Base-by-base conservation (phyloP, 2,888 invertebrate species). In the Philhelius pedissequus region DNA sequence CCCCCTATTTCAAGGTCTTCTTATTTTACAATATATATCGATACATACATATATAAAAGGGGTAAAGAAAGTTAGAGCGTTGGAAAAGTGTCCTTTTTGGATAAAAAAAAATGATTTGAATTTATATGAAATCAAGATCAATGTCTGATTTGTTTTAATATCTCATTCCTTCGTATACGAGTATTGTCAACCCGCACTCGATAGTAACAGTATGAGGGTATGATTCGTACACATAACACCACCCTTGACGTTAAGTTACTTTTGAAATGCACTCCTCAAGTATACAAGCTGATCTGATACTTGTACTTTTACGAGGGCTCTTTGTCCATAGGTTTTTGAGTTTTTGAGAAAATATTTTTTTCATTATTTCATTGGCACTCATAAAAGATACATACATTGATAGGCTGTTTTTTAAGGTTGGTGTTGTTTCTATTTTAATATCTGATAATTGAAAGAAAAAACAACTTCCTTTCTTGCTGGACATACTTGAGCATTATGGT, bases 1-100 rank as follows among this genome's bases (percentile, higher is more conserved):
- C 22, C 60, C 56, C 48, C 18, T 38, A 11, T 71, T 71, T 50
- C 48, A 70, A 70, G 70, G 45, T 45, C 45, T 30, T 43, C 15
- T 25, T 50, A 15, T 15, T 27, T 15, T 5, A 20, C 43, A 6
- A 7, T 20, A 5, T 45, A 5, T n/a, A n/a, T n/a, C n/a, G n/a
- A n/a, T n/a, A n/a, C n/a, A n/a, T n/a, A n/a, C n/a, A 5, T 4
- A 7, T 6, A 30, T 27, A 30, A 2, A 50, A 20, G 7, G 11
- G 15, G 35, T n/a, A 11, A 22, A 25, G 7, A 32, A 64, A 32
- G 5, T 32, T 20, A 43, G 8, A 18, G 43, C 11, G 5, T 11
- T 18, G 20, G 9, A 20, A 45, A 45, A 64, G 13, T 18, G 15
- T 18, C 7, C n/a, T 5, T n/a, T 0, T n/a, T 27, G 43, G 22